Percentiles rank a stretch among this genome's conserved stretches.
phyloP scores from a whole-genome alignment of 2,888 invertebrate genomes.

The Muschampia staudingeri region DNA sequence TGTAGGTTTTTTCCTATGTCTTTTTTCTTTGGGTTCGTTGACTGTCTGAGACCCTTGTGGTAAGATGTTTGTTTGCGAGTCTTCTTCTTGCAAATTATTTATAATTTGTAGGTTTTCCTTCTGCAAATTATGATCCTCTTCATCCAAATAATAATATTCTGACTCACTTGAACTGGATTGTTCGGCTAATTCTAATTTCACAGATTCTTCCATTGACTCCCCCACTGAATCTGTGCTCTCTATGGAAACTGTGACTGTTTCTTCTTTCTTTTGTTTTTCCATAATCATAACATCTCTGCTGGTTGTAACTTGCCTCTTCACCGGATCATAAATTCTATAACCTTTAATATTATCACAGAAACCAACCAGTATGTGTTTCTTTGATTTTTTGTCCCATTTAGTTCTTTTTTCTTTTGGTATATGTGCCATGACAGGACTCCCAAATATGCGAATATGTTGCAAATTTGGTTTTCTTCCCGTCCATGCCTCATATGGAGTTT shows the following conservation, averaged over 20 bases:
- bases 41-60: too few species aligned
- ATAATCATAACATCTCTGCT: constrained; percentile 10
- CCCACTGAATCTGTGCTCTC: constrained; percentile 30
- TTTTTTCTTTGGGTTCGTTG: neutral
- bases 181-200: neutral
- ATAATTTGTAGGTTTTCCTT: too few species aligned
- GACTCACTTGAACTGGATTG: neutral
- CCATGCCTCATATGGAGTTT: constrained; percentile 10
- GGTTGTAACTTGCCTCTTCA: neutral
- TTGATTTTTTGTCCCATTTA: constrained; percentile 16
- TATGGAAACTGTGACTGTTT: neutral
- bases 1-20: neutral
- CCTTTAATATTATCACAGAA: neutral
- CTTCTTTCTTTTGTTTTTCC: neutral
- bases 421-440: constrained; percentile 9
- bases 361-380: neutral
- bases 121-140: neutral
- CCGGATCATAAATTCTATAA: constrained; percentile 8
- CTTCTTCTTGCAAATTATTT: too few species aligned
- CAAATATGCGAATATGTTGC: neutral
- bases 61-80: too few species aligned
- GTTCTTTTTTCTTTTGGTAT: neutral
- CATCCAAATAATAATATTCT: neutral
- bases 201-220: constrained; percentile 5
- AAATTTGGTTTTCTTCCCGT: constrained; percentile 2